These are phyloP conservation scores for Adelognathus sp. DNA, from an alignment of 2,888 invertebrate species.

Conservation along the genomic window DNA sequence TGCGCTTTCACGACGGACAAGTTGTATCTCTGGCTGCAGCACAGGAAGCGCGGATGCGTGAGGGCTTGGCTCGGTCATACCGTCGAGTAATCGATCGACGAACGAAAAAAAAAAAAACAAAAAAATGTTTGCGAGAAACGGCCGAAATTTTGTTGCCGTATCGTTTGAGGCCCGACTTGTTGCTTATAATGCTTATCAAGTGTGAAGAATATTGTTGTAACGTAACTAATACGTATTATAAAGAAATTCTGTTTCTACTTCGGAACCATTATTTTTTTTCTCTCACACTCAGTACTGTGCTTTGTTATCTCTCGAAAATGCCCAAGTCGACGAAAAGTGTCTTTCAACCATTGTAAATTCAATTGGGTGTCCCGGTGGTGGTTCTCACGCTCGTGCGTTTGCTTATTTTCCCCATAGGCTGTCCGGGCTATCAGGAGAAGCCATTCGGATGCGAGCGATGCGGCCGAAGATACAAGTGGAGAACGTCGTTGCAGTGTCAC, in stretches of 20 bases:
- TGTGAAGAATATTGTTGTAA: neutral
- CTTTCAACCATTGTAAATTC: neutral
- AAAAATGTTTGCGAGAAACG: neutral
- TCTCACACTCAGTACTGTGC: neutral
- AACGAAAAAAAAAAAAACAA: neutral
- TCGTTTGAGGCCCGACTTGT: neutral
- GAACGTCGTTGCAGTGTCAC: conserved; percentile 83
- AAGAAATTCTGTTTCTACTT: neutral
- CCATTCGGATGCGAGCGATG: conserved; percentile 77
- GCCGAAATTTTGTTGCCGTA: conserved; percentile 1
- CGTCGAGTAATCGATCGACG: neutral
- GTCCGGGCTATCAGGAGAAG: conserved; percentile 62
- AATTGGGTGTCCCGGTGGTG: conserved; percentile 40
- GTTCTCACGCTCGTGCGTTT: conserved; percentile 47
- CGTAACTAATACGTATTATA: neutral
- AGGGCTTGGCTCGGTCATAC: neutral
- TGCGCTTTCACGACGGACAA: conserved; percentile 61
- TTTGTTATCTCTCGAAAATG: neutral
- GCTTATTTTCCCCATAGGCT: conserved; percentile 62
- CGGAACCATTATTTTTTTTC: neutral
- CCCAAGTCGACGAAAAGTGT: neutral
- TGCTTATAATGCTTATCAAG: conserved; percentile 11
- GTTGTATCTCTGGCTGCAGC: conserved; percentile 60
- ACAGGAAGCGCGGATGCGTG: conserved; percentile 49
- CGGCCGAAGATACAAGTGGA: conserved; percentile 68